phyloP scores from a whole-genome alignment of 2,888 invertebrate genomes.

The Eudasyphora cyanicolor region DNA sequence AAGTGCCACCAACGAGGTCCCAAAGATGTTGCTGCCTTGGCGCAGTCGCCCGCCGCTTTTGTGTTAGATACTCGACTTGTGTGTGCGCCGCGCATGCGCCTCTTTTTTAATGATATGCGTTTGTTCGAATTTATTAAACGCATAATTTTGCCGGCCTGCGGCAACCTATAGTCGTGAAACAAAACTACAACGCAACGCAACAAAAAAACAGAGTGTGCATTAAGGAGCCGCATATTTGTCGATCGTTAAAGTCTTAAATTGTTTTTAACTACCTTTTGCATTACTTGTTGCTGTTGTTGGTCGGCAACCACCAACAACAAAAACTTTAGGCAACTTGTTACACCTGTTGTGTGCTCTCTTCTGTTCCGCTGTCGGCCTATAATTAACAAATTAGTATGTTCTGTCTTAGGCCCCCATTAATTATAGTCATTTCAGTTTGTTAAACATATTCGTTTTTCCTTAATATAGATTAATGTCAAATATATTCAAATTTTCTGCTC shows the following conservation, averaged over 20 bases:
- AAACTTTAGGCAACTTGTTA: conserved; percentile 44
- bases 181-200: conserved; percentile 22
- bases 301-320: conserved; percentile 33
- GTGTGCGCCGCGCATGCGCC: background rate
- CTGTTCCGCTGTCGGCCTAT: conserved; percentile 56
- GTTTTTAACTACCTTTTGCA: conserved; percentile 10
- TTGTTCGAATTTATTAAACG: conserved; percentile 61
- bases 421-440: conserved; percentile 39
- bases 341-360: too few species aligned
- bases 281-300: conserved; percentile 6
- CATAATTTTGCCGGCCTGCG: conserved; percentile 31
- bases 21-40: background rate
- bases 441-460: conserved; percentile 31
- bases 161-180: conserved; percentile 17
- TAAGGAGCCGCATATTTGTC: conserved; percentile 15
- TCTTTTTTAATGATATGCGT: conserved; percentile 46
- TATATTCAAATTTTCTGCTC: conserved; percentile 25
- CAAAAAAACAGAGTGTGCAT: conserved; percentile 23
- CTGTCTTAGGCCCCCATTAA: conserved; percentile 34
- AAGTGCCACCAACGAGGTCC: background rate
- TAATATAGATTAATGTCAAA: conserved; percentile 38
- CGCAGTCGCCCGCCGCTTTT: background rate
- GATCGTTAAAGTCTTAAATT: conserved; percentile 20
- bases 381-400: conserved; percentile 65
- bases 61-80: background rate